Conservation (phyloP, 2,888 invertebrate genomes). For the Subacronicta megacephala region DNA sequence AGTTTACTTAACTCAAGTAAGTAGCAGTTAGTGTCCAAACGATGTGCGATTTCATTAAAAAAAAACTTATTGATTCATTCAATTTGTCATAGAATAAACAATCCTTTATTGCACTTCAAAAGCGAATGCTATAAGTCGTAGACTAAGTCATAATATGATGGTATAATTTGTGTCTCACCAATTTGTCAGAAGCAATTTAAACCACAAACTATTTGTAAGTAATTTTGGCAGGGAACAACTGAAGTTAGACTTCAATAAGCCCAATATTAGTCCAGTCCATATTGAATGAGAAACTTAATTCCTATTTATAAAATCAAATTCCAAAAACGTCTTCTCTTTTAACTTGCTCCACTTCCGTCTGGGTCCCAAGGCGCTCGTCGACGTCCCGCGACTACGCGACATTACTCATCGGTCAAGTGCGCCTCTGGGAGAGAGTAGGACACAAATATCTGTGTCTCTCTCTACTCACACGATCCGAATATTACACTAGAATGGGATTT, state of each 20-base stretch:
- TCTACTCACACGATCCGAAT: conserved; percentile 38
- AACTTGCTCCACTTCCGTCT: conserved; percentile 55
- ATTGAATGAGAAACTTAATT: too few species aligned
- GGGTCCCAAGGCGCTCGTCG: conserved; percentile 65
- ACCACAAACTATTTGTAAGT: too few species aligned
- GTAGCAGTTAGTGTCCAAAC: background rate
- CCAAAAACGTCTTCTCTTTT: conserved; percentile 11
- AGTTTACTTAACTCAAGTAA: background rate
- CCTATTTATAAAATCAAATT: background rate
- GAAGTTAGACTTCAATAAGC: too few species aligned
- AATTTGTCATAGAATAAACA: too few species aligned
- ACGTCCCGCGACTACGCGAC: conserved; percentile 63
- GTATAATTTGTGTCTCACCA: too few species aligned
- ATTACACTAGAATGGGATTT: conserved; percentile 32
- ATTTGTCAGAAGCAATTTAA: too few species aligned
- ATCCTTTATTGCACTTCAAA: too few species aligned
- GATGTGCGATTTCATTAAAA: background rate
- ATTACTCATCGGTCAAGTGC: conserved; percentile 75
- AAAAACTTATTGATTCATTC: too few species aligned
- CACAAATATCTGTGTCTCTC: conserved; percentile 19
- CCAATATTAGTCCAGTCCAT: too few species aligned
- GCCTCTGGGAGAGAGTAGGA: conserved; percentile 62
- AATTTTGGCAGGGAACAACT: too few species aligned
- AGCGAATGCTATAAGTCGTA: too few species aligned
- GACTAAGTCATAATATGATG: too few species aligned